These are phyloP conservation scores for Polydrusus pterygomalis DNA, from an alignment of 2,888 invertebrate species.

Conservation along the genomic window DNA sequence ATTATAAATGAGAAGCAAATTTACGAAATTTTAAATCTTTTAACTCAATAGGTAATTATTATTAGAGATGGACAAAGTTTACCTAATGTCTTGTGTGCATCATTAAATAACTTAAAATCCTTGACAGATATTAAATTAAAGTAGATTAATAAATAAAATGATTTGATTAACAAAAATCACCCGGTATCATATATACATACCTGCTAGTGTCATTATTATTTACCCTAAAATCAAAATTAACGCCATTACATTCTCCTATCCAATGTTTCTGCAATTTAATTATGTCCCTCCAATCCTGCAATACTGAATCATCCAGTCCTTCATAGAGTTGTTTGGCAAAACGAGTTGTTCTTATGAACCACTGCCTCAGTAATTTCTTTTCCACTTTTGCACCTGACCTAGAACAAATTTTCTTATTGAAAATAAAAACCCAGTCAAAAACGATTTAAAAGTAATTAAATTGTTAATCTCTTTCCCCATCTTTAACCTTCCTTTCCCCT, in stretches of 20 bases:
- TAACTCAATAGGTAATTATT: too few species aligned
- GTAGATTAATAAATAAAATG: too few species aligned
- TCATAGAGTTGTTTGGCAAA: constrained; percentile 84
- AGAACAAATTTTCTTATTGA: neutral
- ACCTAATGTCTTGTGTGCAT: too few species aligned
- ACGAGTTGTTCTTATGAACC: constrained; percentile 94
- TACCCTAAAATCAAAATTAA: constrained; percentile 78
- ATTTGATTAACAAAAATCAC: too few species aligned
- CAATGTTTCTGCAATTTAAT: constrained; percentile 90
- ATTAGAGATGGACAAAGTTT: too few species aligned
- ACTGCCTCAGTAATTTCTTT: constrained; percentile 90
- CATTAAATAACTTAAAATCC: too few species aligned
- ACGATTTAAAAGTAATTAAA: too few species aligned
- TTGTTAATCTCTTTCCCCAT: too few species aligned
- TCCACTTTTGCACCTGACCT: constrained; percentile 96
- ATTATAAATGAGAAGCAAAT: too few species aligned
- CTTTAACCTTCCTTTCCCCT: too few species aligned
- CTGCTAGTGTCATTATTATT: constrained; percentile 52
- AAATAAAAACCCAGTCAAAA: neutral
- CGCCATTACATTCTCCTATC: constrained; percentile 92
- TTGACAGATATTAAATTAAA: too few species aligned
- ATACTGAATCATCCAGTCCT: constrained; percentile 80
- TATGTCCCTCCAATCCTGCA: constrained; percentile 89
- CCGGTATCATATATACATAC: constrained; percentile 56
- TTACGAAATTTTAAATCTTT: too few species aligned